These are phyloP conservation scores for Rhodinocichla rosea DNA, from an alignment of 2,113 vertebrate genomes.

Conservation along the genomic window DNA sequence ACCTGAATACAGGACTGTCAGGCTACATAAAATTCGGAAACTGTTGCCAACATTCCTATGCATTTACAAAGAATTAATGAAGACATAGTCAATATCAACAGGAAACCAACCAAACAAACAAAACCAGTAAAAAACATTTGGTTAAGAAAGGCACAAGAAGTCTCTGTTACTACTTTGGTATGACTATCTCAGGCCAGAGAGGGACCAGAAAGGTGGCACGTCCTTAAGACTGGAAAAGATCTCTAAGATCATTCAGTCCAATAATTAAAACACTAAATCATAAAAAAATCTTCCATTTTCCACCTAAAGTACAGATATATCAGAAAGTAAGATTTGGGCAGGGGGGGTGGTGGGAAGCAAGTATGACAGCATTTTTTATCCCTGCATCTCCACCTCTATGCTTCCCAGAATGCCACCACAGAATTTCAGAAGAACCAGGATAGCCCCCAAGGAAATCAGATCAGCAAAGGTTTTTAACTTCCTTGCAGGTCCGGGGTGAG, in stretches of 20 bases:
- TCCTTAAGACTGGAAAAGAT: neutral
- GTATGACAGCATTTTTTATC: neutral
- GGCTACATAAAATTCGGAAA: neutral
- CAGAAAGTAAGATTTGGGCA: neutral
- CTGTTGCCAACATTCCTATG: neutral
- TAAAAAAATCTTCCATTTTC: neutral
- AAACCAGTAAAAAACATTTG: neutral
- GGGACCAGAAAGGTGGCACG: neutral
- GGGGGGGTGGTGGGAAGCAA: fast-evolving
- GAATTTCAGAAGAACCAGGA: neutral
- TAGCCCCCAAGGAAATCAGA: neutral
- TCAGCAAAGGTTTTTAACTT: neutral
- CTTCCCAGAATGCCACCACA: neutral
- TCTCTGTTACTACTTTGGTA: neutral
- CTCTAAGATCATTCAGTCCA: neutral
- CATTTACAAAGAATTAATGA: neutral
- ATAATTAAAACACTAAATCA: neutral
- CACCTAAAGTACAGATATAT: neutral
- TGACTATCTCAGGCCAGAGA: neutral
- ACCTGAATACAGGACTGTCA: neutral
- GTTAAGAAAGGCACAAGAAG: neutral
- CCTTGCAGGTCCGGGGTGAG: neutral
- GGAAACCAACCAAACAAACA: neutral
- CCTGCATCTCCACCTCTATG: neutral
- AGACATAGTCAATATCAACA: neutral